A percentile compares a stretch with the other conserved stretches of the same genome.
Evolutionary conservation across 2,113 vertebrate genomes (phyloP).

Genomic region (Cisticola juncidis): DNA sequence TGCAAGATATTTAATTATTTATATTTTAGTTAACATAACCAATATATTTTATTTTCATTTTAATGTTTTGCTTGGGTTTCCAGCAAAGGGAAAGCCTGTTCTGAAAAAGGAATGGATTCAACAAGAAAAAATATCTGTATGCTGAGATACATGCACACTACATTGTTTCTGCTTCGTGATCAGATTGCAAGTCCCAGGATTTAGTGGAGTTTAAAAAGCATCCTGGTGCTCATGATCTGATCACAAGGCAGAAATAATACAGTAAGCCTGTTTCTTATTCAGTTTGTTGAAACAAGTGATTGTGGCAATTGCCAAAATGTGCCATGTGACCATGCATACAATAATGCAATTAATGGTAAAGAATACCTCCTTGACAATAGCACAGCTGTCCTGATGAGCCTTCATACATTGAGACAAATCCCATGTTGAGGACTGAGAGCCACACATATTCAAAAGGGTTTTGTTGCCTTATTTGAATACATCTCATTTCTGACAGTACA

Average conservation of each 20-base stretch:
- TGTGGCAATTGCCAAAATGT: not conserved
- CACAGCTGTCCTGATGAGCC: not conserved
- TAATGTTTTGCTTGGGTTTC: not conserved
- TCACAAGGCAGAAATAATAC: not conserved
- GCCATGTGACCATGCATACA: not conserved
- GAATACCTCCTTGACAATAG: not conserved
- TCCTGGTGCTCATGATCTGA: not conserved
- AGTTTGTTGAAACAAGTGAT: not conserved
- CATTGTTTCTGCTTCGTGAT: not conserved
- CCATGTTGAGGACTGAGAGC: not conserved
- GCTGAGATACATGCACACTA: not conserved
- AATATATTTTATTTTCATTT: not conserved
- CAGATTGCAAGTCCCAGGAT: not conserved
- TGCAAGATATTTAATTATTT: not conserved
- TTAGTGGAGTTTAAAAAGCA: not conserved
- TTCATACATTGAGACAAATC: not conserved
- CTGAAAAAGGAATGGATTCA: not conserved
- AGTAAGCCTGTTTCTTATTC: not conserved
- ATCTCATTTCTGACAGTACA: constrained; percentile 75
- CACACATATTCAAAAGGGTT: not conserved
- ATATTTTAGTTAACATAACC: not conserved
- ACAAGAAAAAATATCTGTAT: not conserved
- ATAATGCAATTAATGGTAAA: not conserved
- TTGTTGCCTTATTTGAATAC: not conserved
- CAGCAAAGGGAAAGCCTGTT: not conserved